Evolutionary conservation across 2,888 invertebrate genomes (phyloP).

Genomic region (Crioceris asparagi): DNA sequence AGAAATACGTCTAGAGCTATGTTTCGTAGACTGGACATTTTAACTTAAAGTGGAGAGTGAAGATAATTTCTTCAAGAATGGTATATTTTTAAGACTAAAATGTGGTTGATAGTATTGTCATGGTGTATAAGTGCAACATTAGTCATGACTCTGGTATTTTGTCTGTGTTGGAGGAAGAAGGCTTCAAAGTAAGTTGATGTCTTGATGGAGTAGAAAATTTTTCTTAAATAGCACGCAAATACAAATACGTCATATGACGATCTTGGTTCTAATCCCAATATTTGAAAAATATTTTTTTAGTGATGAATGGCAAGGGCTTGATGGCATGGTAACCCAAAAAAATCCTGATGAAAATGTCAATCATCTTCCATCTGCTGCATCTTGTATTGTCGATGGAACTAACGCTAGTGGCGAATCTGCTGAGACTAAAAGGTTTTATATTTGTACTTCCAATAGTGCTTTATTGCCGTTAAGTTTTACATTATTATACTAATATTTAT

Average conservation of each 20-base stretch:
- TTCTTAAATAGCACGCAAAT: no score
- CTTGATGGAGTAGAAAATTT: no score
- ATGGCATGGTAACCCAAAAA: conserved; percentile 62
- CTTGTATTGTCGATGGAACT: conserved; percentile 26
- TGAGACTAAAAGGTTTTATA: conserved; percentile 36
- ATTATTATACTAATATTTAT: no score
- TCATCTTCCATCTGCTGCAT: conserved; percentile 35
- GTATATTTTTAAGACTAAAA: no score
- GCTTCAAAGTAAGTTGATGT: conserved; percentile 31
- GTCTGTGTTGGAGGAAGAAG: conserved; percentile 36
- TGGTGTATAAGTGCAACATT: conserved; percentile 28
- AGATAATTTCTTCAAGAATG: no score
- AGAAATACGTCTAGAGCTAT: no score
- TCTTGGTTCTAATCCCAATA: conserved; percentile 11
- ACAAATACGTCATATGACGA: background rate
- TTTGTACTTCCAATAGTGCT: background rate
- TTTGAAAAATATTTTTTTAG: conserved; percentile 32
- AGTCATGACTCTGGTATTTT: conserved; percentile 31
- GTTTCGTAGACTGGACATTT: no score
- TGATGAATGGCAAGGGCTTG: conserved; percentile 60
- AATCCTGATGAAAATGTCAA: conserved; percentile 54
- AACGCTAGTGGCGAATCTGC: conserved; percentile 24
- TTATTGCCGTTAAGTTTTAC: no score
- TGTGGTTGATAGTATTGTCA: conserved; percentile 21
- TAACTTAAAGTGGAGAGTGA: no score